Base-by-base conservation (phyloP, 2,113 vertebrate species). In the Muscicapa adusta region DNA sequence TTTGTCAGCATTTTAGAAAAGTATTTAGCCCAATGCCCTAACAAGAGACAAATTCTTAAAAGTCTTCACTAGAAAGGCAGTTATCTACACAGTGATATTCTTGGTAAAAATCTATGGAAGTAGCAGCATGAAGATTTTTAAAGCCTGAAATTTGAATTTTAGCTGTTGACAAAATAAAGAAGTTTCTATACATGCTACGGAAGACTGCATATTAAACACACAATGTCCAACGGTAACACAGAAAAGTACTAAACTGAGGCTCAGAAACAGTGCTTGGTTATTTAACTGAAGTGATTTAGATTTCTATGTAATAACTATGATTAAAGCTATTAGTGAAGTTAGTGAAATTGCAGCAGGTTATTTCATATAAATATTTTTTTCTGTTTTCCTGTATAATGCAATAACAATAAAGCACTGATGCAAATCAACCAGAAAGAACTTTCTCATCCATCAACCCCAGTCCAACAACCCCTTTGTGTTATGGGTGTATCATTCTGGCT, bases 371-470 rank as follows among this genome's bases (percentile, higher is more conserved):
- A 12, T 24, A 24, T 24, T 48, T 23, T 23, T 48, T 48, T 48
- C 47, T 73, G n/a, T 47, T 70, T 48, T 65, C 34, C 81, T 58
- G 29, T 38, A 22, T 18, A 73, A 71, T 12, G 18, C 65, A 70
- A 25, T 22, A 24, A 79, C 8, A 65, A 36, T 78, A 60, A 48
- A 83, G 47, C 56, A 54, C 9, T 53, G 28, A 73, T 18, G 12
- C 1, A 1, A 62, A 91, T 51, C 70, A 80, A 38, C 54, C 15
- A 61, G 45, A 61, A 61, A 54, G 85, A 58, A 26, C 1, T 61
- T 12, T 23, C 34, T 65, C 0, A 0, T 22, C 56, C 47, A 70
- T 33, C 38, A 82, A 82, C 12, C 6, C 34, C n/a, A 26, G n/a
- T 9, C 14, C 36, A 86, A 61, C 3, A 86, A 76, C 1, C 4